Evolutionary conservation across 2,797 vertebrate genomes (phyloP), one percentile per base, ranked within the genome.

Genomic region (Characodon lateralis): DNA sequence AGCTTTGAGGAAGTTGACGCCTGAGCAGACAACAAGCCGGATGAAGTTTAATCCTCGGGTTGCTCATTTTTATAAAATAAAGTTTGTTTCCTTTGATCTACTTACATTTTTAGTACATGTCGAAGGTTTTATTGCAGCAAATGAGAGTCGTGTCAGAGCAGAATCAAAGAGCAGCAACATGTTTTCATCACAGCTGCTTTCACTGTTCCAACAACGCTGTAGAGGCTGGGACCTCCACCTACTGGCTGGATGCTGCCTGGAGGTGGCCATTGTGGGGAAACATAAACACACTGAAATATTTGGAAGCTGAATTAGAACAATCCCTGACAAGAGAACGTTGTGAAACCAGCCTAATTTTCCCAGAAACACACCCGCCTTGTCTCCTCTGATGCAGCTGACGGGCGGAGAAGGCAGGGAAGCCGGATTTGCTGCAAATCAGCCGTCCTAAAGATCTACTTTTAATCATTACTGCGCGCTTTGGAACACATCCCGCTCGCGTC

Each of bases 391-490:
- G 43, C 7, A 56, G 69, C 72, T 79, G 85, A 75, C 0, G 13
- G 77, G 56, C 10, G 39, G 56, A 1, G 26, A 9, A 12, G 59
- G 43, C 39, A 85, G 87, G 65, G 65, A 14, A 66, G 39, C 10
- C 2, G 41, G 66, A 69, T 69, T 69, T 69, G 66, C 41, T 46
- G 85, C 83, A 88, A 82, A 88, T 81, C 83, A 84, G 84, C 79
- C 78, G 66, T 41, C 80, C 72, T 72, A 50, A 81, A 87, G 84
- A 79, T 81, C 65, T 85, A 83, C 81, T 86, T 94, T 90, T 94
- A 94, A 95, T 93, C 90, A 92, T 90, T 89, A 91, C 93, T 88
- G 92, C 87, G 90, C 56, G 87, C 87, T 92, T 87, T 92, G 93
- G 92, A 93, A 84, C 81, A 26, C 80, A 77, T 91, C 93, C 89